Percentiles rank a stretch among this genome's conserved stretches.
Evolutionary conservation across 1,140 invertebrate genomes (phyloP).

Genomic region (Habropoda laboriosa): DNA sequence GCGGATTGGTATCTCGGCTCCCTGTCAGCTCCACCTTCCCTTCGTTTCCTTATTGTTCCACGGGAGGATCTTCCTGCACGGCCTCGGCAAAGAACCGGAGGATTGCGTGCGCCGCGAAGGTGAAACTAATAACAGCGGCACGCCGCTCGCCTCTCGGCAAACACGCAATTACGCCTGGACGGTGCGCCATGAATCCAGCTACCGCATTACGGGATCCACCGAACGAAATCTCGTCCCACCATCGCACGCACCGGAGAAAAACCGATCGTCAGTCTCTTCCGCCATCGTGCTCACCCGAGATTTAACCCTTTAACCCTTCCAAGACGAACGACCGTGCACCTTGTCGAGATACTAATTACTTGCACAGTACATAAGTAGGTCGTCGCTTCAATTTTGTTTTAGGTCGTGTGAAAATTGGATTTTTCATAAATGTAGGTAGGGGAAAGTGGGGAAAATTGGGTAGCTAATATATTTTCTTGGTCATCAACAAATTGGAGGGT

Average conservation of each 20-base stretch:
- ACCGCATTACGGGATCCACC: conserved; percentile 68
- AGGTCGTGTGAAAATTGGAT: no score
- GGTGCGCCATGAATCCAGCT: conserved; percentile 68
- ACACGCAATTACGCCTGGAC: conserved; percentile 75
- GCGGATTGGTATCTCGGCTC: conserved; percentile 53
- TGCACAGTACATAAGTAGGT: no score
- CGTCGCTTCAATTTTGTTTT: no score
- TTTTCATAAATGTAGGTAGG: no score
- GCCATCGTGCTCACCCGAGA: not conserved
- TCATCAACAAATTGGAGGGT: no score
- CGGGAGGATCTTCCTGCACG: conserved; percentile 21
- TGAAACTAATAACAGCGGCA: conserved; percentile 76
- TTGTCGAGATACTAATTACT: no score
- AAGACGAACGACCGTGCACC: no score
- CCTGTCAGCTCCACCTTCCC: conserved; percentile 55
- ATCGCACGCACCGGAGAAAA: conserved; percentile 54
- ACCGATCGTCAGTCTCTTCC: conserved; percentile 19
- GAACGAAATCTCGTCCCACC: conserved; percentile 60
- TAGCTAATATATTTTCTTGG: no score
- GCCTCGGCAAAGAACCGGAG: conserved; percentile 33
- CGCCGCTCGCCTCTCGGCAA: conserved; percentile 68
- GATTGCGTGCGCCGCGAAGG: conserved; percentile 66
- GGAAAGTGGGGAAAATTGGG: no score
- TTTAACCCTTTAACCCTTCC: not conserved
- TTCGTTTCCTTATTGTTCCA: conserved; percentile 58